Conservation (phyloP, 2,888 invertebrate species). For the Corythucha ciliata region DNA sequence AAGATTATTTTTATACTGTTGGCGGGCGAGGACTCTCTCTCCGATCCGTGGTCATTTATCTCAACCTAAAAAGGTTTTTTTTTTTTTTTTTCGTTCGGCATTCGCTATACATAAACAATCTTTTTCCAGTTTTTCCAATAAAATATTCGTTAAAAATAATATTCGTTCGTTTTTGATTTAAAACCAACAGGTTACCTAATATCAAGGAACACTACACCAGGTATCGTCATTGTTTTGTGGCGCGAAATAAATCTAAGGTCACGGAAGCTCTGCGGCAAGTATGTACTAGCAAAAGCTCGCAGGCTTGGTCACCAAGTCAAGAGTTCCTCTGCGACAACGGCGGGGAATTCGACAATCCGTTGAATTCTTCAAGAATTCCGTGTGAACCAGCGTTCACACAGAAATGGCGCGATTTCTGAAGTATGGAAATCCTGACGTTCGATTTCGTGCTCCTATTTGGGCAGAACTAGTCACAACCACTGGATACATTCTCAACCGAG, state of each 20-base stretch:
- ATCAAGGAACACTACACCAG: no score
- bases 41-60: no score
- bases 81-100: no score
- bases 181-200: no score
- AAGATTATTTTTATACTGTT: no score
- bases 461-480: constrained; percentile 26
- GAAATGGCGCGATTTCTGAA: constrained; percentile 30
- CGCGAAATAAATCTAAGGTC: constrained; percentile 18
- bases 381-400: constrained; percentile 26
- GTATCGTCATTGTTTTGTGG: no score
- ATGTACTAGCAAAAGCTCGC: constrained; percentile 8
- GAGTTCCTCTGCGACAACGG: constrained; percentile 19
- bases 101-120: no score
- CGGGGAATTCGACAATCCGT: constrained; percentile 20
- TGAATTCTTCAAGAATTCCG: constrained; percentile 27
- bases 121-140: no score
- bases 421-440: constrained; percentile 26
- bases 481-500: constrained; percentile 26
- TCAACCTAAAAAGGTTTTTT: no score
- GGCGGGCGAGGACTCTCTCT: no score
- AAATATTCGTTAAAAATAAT: no score
- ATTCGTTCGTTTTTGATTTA: no score
- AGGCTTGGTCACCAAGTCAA: constrained; percentile 3
- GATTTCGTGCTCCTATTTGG: constrained; percentile 29
- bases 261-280: constrained; percentile 1